A percentile compares a stretch with the other conserved stretches of the same genome.
These are phyloP conservation scores for Pangasius krempfi DNA, from an alignment of 2,797 vertebrate genomes.

Conservation along the genomic window DNA sequence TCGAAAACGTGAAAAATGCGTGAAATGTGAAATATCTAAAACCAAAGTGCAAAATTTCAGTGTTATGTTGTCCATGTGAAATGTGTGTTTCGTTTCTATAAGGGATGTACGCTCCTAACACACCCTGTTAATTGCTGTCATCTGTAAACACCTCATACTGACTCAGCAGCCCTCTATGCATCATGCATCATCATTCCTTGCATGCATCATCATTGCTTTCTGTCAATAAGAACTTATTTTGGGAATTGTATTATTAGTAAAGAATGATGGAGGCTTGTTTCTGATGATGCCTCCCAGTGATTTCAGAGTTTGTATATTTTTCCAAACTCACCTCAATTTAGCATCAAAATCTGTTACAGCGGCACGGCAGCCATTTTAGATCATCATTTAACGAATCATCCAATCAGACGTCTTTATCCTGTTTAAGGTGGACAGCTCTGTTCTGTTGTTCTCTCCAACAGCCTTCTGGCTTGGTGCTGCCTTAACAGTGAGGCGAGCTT, in stretches of 20 bases:
- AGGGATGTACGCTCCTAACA: not conserved
- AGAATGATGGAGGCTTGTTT: not conserved
- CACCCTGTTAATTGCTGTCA: not conserved
- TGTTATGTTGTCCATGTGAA: not conserved
- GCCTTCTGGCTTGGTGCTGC: slow-evolving; percentile 61
- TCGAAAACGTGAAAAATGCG: not conserved
- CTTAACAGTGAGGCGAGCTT: slow-evolving; percentile 77
- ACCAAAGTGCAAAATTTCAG: not conserved
- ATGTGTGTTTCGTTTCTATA: not conserved
- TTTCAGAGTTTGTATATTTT: slow-evolving; percentile 3
- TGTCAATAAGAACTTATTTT: not conserved
- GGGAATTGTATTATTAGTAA: not conserved
- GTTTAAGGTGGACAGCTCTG: slow-evolving; percentile 68
- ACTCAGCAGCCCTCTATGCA: slow-evolving; percentile 8
- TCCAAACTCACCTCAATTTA: slow-evolving; percentile 29
- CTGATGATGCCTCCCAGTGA: not conserved
- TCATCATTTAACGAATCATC: slow-evolving; percentile 68
- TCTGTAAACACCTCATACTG: slow-evolving; percentile 11
- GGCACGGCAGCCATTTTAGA: slow-evolving; percentile 63
- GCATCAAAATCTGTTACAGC: slow-evolving; percentile 33
- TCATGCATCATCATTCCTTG: slow-evolving; percentile 3
- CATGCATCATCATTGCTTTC: not conserved
- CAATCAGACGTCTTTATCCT: slow-evolving; percentile 59
- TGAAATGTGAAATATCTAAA: not conserved
- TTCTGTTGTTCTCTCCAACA: slow-evolving; percentile 3